Conservation (phyloP, 2,888 invertebrate species). For the Drosophila fungiperda region DNA sequence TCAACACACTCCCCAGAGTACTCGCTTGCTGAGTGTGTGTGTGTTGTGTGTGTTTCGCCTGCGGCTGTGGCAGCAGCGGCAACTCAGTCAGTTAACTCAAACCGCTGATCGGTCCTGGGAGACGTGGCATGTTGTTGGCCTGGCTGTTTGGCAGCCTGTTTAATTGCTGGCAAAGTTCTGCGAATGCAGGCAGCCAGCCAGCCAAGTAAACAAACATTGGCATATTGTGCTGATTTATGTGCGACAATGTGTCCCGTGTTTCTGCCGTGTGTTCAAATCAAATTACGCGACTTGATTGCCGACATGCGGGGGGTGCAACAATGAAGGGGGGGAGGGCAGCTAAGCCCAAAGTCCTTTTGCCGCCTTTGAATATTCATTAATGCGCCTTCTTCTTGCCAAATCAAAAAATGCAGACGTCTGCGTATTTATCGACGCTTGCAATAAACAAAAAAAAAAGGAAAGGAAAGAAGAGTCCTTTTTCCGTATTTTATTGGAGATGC, state of each 20-base stretch:
- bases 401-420: constrained; percentile 81
- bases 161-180: constrained; percentile 84
- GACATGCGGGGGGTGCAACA: constrained; percentile 56
- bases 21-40: constrained; percentile 5
- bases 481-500: constrained; percentile 82
- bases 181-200: constrained; percentile 55
- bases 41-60: constrained; percentile 28
- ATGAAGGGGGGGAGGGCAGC: constrained; percentile 14
- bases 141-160: constrained; percentile 72
- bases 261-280: constrained; percentile 72
- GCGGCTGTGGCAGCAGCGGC: constrained; percentile 39
- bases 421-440: constrained; percentile 59
- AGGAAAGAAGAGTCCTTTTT: constrained; percentile 10
- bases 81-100: constrained; percentile 15
- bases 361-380: constrained; percentile 82
- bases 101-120: constrained; percentile 42
- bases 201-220: constrained; percentile 81
- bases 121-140: constrained; percentile 15
- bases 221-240: constrained; percentile 84
- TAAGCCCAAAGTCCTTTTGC: constrained; percentile 55
- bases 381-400: constrained; percentile 49
- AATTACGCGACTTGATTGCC: constrained; percentile 82
- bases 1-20: constrained; percentile 25
- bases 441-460: constrained; percentile 33
- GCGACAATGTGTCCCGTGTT: constrained; percentile 68